These are phyloP conservation scores for Drosophila obscura DNA, from an alignment of 1,140 invertebrate species.

Conservation along the genomic window DNA sequence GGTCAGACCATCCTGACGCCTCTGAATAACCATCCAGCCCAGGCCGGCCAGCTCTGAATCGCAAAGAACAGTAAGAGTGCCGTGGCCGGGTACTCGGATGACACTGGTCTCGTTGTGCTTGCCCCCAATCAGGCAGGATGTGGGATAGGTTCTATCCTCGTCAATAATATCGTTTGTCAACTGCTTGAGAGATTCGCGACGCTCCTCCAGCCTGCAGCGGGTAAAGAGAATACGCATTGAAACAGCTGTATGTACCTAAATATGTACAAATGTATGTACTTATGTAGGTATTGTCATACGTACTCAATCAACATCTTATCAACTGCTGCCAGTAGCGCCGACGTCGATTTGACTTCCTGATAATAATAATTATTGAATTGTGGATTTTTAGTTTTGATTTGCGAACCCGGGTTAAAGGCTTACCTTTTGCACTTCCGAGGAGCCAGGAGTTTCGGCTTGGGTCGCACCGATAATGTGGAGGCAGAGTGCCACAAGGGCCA, in stretches of 20 bases:
- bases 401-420: not conserved
- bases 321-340: conserved; percentile 5
- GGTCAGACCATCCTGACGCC: conserved; percentile 86
- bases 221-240: not conserved
- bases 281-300: not conserved
- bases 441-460: not conserved
- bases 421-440: conserved; percentile 11
- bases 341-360: conserved; percentile 1
- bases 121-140: conserved; percentile 1
- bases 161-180: not conserved
- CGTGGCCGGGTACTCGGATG: conserved; percentile 21
- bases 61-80: conserved; percentile 59
- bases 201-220: conserved; percentile 2
- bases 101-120: conserved; percentile 2
- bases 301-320: conserved; percentile 25
- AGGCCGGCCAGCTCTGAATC: conserved; percentile 71
- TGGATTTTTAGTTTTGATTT: too few relatives aligned
- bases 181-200: conserved; percentile 9
- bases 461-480: not conserved
- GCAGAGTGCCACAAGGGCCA: conserved; percentile 10
- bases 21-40: conserved; percentile 86
- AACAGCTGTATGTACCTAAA: not conserved
- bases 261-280: too few relatives aligned
- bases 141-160: conserved; percentile 1
- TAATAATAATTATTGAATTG: not conserved